Evolutionary conservation across 2,888 invertebrate genomes (phyloP).

Genomic region (Microctonus hyperodae): DNA sequence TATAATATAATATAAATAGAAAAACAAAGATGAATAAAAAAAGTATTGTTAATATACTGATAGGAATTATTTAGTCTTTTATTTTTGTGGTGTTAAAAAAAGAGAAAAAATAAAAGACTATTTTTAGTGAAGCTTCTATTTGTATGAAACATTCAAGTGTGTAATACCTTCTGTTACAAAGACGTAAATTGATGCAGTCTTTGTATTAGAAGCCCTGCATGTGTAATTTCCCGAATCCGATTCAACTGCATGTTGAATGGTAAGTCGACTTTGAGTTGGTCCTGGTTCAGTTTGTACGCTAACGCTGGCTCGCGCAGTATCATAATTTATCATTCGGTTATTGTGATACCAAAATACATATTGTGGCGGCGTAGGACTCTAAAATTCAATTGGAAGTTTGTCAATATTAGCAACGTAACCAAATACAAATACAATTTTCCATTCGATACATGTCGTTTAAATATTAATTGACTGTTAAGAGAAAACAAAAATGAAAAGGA

Average conservation of each 20-base stretch:
- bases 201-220: conserved; percentile 88
- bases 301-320: conserved; percentile 81
- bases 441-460: no score
- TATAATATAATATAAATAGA: no score
- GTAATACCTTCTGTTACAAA: conserved; percentile 88
- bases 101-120: neutral
- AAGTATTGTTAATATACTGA: no score
- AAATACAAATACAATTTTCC: neutral
- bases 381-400: conserved; percentile 56
- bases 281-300: conserved; percentile 85
- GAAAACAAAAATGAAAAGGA: neutral
- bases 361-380: conserved; percentile 92
- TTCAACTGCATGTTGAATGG: conserved; percentile 82
- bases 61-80: no score
- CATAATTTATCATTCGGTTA: conserved; percentile 93
- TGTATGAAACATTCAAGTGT: neutral
- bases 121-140: neutral
- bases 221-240: conserved; percentile 91
- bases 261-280: conserved; percentile 84
- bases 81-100: neutral
- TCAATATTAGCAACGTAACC: neutral
- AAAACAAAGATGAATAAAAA: no score
- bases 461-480: neutral
- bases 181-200: conserved; percentile 87
- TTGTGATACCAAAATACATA: conserved; percentile 97